Conservation (phyloP, 2,113 vertebrate genomes). For the Carettochelys insculpta region DNA sequence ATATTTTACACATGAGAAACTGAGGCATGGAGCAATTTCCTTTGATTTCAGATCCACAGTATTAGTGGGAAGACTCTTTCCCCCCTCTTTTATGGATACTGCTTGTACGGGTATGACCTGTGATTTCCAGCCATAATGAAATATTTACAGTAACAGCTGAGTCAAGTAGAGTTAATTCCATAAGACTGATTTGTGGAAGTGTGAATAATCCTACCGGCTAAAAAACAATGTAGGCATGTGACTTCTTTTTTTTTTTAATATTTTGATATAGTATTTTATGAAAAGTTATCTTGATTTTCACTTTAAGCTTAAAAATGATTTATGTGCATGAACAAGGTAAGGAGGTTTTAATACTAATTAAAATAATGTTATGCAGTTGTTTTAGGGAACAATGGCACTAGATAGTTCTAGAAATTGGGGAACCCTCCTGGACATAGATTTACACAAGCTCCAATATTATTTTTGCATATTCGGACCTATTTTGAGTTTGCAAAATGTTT, state of each 20-base stretch:
- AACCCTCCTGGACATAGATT: not conserved
- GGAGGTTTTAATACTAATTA: not conserved
- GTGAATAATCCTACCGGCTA: not conserved
- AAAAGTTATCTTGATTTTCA: not conserved
- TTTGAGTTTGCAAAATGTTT: not conserved
- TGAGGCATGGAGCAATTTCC: not conserved
- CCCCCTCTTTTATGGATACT: not conserved
- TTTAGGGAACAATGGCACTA: not conserved
- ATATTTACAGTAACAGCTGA: not conserved
- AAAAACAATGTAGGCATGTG: not conserved
- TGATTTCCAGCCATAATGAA: constrained; percentile 4
- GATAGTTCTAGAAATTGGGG: not conserved
- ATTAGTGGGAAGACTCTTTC: not conserved
- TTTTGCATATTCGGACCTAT: not conserved
- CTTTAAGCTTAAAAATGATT: not conserved
- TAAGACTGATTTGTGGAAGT: not conserved
- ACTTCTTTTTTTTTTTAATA: not conserved
- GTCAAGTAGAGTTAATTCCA: not conserved
- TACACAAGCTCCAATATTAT: not conserved
- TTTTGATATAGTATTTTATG: not conserved
- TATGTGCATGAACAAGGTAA: not conserved
- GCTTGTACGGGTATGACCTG: not conserved
- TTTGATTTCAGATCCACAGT: not conserved
- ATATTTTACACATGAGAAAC: not conserved
- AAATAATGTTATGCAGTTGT: not conserved